Conservation (phyloP, 2,797 vertebrate species). For the Odontamblyopus rebecca region DNA sequence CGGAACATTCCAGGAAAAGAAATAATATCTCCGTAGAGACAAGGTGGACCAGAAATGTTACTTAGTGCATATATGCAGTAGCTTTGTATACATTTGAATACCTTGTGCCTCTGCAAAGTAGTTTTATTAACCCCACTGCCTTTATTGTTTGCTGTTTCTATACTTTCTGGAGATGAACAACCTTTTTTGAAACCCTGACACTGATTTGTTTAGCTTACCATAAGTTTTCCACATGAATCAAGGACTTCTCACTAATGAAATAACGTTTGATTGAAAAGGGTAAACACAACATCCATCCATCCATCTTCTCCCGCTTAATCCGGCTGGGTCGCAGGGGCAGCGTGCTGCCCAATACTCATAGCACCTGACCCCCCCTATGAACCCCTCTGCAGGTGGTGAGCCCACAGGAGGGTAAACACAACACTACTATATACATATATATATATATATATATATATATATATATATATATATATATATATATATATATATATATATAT, state of each 20-base stretch:
- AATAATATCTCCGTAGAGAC: no score
- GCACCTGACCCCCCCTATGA: no score
- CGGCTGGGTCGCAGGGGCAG: no score
- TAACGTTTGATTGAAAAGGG: slow-evolving; percentile 2
- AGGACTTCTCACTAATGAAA: background rate
- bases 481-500: no score
- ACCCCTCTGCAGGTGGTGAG: no score
- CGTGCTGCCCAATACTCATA: no score
- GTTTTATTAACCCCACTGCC: background rate
- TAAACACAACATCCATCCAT: background rate
- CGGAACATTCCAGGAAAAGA: background rate
- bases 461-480: background rate
- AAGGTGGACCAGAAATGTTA: no score
- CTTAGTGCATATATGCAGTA: no score
- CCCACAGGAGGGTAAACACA: no score
- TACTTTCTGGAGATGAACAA: background rate
- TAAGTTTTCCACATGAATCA: slow-evolving; percentile 5
- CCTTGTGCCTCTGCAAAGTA: background rate
- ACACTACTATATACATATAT: no score
- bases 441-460: no score
- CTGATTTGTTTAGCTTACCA: slow-evolving; percentile 11
- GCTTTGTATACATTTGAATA: background rate
- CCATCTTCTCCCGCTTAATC: no score
- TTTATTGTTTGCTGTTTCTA: background rate
- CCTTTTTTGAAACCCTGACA: slow-evolving; percentile 10